Evolutionary conservation across 2,113 vertebrate genomes (phyloP).

Genomic region (Dunckerocampus dactyliophorus): DNA sequence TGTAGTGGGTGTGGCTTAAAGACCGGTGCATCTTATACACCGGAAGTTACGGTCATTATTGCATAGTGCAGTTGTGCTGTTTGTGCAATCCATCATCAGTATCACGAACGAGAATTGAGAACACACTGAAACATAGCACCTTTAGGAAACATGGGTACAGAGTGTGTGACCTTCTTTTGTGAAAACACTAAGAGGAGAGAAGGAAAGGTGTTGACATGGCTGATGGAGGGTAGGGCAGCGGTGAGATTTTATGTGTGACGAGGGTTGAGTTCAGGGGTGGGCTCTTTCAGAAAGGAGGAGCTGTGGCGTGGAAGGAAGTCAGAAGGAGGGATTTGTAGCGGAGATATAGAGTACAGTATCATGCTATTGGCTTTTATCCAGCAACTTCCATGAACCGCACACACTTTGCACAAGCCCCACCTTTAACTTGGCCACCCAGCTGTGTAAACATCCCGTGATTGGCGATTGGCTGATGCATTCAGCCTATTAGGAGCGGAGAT

Average conservation of each 20-base stretch:
- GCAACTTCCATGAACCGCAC: conserved; percentile 18
- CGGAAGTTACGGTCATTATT: no score
- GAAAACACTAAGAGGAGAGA: conserved; percentile 44
- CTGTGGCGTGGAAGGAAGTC: conserved; percentile 7
- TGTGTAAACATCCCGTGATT: conserved; percentile 49
- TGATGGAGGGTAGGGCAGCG: conserved; percentile 22
- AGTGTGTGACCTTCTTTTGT: conserved; percentile 30
- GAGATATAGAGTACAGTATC: conserved; percentile 53
- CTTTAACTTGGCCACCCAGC: conserved; percentile 51
- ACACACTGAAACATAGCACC: conserved; percentile 51
- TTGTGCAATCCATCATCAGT: not conserved
- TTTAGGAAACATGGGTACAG: conserved; percentile 40
- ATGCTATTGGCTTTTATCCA: conserved; percentile 49
- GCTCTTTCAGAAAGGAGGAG: conserved; percentile 20
- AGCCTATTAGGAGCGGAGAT: conserved; percentile 34
- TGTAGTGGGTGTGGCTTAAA: no score
- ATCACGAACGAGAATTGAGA: not conserved
- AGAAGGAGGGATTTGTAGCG: conserved; percentile 3
- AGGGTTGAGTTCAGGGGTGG: conserved; percentile 16
- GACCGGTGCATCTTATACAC: no score
- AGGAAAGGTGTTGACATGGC: conserved; percentile 60
- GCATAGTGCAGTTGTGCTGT: not conserved
- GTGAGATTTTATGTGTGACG: conserved; percentile 30
- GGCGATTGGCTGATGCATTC: conserved; percentile 10
- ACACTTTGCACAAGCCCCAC: conserved; percentile 30